phyloP scores from a whole-genome alignment of 2,113 vertebrate genomes.

The Atlantisia rogersi region DNA sequence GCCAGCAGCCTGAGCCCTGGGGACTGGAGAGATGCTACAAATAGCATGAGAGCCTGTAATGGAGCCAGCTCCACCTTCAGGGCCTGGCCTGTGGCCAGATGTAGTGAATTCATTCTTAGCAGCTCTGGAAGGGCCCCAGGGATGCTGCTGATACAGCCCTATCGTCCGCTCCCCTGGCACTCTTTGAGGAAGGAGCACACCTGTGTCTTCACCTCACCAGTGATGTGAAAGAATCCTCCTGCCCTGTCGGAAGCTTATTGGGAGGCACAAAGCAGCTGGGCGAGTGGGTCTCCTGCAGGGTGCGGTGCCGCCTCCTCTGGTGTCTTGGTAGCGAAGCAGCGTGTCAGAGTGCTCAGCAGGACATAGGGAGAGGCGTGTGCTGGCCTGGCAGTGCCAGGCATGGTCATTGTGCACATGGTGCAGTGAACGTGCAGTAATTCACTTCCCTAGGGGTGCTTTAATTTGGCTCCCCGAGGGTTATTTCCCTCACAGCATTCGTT shows the following conservation, averaged over 20 bases:
- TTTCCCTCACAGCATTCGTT: not conserved
- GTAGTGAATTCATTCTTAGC: not conserved
- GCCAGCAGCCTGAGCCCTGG: not conserved
- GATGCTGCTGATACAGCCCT: not conserved
- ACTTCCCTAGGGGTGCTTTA: not conserved
- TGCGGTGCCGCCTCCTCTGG: not conserved
- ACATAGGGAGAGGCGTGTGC: not conserved
- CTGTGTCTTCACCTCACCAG: not conserved
- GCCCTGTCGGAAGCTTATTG: not conserved
- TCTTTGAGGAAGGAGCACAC: not conserved
- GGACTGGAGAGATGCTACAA: not conserved
- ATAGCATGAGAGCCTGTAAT: not conserved
- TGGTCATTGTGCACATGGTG: fast-evolving
- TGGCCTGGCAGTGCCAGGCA: not conserved
- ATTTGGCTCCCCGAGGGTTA: not conserved
- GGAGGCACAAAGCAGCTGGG: not conserved
- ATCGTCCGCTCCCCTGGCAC: not conserved
- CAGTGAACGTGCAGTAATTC: not conserved
- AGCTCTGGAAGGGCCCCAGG: not conserved
- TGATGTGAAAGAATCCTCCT: not conserved
- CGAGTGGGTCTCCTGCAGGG: not conserved
- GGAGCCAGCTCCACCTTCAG: not conserved
- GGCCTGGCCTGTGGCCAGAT: not conserved
- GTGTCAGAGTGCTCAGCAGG: not conserved
- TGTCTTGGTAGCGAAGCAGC: not conserved